These are phyloP conservation scores for Acanthochromis polyacanthus DNA, from an alignment of 2,113 vertebrate species.

Conservation along the genomic window DNA sequence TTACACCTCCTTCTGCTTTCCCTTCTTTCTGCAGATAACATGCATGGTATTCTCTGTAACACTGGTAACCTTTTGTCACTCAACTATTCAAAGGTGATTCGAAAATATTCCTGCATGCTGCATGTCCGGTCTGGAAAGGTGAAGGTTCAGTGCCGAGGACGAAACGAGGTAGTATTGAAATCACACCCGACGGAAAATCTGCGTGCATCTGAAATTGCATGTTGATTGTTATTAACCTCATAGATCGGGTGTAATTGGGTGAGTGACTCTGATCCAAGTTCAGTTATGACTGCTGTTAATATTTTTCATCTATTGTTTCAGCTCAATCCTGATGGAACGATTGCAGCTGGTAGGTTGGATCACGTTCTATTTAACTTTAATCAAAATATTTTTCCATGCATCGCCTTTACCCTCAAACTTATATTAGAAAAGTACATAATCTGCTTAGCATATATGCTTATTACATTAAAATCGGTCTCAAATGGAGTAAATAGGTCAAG, in stretches of 20 bases:
- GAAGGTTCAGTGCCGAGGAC: slow-evolving; percentile 39
- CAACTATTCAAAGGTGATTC: slow-evolving; percentile 21
- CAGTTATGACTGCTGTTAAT: neutral
- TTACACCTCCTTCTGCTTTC: neutral
- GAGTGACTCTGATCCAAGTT: too few species aligned
- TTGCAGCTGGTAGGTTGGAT: slow-evolving; percentile 53
- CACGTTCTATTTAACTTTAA: neutral
- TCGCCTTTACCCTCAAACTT: too few species aligned
- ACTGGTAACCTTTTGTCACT: slow-evolving; percentile 25
- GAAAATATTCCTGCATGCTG: slow-evolving; percentile 56
- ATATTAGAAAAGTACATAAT: too few species aligned
- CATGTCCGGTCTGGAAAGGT: slow-evolving; percentile 55
- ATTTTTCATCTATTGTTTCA: slow-evolving; percentile 51
- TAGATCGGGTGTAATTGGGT: neutral
- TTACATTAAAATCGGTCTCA: too few species aligned
- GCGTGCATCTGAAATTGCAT: slow-evolving; percentile 33
- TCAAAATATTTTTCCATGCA: too few species aligned
- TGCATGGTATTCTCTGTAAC: slow-evolving; percentile 42
- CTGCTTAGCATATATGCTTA: too few species aligned
- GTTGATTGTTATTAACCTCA: slow-evolving; percentile 1
- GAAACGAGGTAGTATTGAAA: slow-evolving; percentile 36
- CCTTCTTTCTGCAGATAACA: rapidly evolving
- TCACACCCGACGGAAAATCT: slow-evolving; percentile 1
- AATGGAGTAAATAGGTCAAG: neutral
- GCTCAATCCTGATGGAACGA: slow-evolving; percentile 66